These are phyloP conservation scores for Poecilia wingei DNA, from an alignment of 2,797 vertebrate genomes.

Conservation along the genomic window DNA sequence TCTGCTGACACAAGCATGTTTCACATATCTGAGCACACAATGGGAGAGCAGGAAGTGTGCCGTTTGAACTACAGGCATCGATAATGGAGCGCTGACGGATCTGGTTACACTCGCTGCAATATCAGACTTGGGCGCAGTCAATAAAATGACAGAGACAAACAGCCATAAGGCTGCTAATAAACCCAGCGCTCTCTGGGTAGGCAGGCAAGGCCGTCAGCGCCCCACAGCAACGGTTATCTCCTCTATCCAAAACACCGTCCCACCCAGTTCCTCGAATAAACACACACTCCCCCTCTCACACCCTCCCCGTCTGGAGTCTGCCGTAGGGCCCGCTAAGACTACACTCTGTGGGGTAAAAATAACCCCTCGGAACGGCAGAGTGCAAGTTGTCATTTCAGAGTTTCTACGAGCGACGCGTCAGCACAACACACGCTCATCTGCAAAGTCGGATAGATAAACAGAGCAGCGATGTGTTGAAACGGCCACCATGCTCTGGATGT, in stretches of 20 bases:
- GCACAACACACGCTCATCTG: constrained; percentile 38
- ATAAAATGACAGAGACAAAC: constrained; percentile 21
- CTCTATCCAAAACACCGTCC: constrained; percentile 41
- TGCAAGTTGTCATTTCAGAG: constrained; percentile 64
- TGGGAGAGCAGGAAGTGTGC: constrained; percentile 61
- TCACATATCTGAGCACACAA: constrained; percentile 31
- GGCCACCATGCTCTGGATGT: constrained; percentile 41
- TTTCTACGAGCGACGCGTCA: constrained; percentile 61
- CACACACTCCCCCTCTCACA: constrained; percentile 16
- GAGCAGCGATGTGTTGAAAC: constrained; percentile 43
- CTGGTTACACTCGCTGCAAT: constrained; percentile 52
- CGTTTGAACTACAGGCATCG: constrained; percentile 60
- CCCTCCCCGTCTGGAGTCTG: constrained; percentile 23
- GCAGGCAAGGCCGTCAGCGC: background rate
- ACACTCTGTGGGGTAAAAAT: constrained; percentile 71
- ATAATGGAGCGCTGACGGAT: constrained; percentile 40
- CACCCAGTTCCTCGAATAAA: constrained; percentile 60
- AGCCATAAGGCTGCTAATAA: constrained; percentile 13
- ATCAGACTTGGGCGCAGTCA: constrained; percentile 24
- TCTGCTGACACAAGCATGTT: constrained; percentile 39
- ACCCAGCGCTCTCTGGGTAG: constrained; percentile 2
- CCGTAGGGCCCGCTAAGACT: constrained; percentile 52
- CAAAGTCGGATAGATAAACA: constrained; percentile 34
- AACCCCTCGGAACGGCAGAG: constrained; percentile 54
- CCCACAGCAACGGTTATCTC: constrained; percentile 61